Evolutionary conservation across 2,797 vertebrate genomes (phyloP).

Genomic region (Falco rusticolus): DNA sequence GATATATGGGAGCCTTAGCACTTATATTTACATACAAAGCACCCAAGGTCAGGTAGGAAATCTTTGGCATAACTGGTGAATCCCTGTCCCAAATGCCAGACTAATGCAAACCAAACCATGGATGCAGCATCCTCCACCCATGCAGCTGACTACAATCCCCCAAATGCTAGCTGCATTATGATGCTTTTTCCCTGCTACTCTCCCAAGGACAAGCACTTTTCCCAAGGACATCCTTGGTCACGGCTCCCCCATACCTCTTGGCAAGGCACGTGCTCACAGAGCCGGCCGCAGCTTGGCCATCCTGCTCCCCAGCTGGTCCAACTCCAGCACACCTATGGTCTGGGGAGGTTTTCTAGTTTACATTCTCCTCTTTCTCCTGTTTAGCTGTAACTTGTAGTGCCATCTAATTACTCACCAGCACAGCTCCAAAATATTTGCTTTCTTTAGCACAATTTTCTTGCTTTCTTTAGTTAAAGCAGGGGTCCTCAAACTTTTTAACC

Average conservation of each 20-base stretch:
- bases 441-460: not conserved
- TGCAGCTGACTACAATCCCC: not conserved
- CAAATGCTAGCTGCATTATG: not conserved
- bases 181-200: not conserved
- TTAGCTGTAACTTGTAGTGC: not conserved
- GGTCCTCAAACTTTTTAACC: too few species aligned
- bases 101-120: not conserved
- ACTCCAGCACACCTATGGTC: not conserved
- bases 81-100: not conserved
- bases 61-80: not conserved
- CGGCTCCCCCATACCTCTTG: not conserved
- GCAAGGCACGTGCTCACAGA: fast-evolving
- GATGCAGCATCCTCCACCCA: fast-evolving
- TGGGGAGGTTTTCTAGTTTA: not conserved
- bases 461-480: not conserved
- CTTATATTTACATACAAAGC: not conserved
- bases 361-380: not conserved
- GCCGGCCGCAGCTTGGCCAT: too few species aligned
- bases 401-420: not conserved
- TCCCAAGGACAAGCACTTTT: not conserved
- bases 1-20: not conserved
- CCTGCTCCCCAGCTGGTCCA: not conserved
- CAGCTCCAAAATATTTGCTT: not conserved
- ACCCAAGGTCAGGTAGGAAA: not conserved
- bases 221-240: not conserved